These are phyloP conservation scores for Callipepla californica DNA, from an alignment of 2,113 vertebrate species.

Conservation along the genomic window DNA sequence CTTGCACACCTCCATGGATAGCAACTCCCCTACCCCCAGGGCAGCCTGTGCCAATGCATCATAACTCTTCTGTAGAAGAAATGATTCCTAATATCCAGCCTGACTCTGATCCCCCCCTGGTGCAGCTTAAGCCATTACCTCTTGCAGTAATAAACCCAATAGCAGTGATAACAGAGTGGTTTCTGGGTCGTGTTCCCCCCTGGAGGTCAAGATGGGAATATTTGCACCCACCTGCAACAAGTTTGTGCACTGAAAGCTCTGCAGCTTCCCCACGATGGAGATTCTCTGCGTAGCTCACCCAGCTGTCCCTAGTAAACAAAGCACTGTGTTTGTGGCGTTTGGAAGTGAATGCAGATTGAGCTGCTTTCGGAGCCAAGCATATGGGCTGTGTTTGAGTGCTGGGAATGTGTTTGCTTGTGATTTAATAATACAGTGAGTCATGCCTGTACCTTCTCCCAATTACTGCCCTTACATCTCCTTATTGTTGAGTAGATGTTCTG, in stretches of 20 bases:
- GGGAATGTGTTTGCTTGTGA: not conserved
- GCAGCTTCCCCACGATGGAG: not conserved
- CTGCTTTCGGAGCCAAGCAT: not conserved
- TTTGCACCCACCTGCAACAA: not conserved
- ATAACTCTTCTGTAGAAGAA: too few species aligned
- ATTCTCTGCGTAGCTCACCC: not conserved
- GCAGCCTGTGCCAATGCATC: too few species aligned
- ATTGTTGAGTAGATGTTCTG: not conserved
- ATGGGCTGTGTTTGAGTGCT: constrained; percentile 7
- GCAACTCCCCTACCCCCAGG: too few species aligned
- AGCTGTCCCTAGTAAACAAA: constrained; percentile 30
- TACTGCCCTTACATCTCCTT: not conserved
- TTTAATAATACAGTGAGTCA: constrained; percentile 1
- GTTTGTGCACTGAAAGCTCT: not conserved
- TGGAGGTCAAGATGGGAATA: not conserved
- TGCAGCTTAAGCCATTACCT: too few species aligned
- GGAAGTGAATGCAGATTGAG: not conserved
- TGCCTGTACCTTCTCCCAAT: not conserved
- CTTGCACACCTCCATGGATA: too few species aligned
- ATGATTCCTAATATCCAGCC: too few species aligned
- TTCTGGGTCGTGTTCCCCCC: not conserved
- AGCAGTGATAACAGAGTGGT: not conserved
- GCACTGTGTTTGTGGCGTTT: not conserved
- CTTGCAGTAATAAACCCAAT: too few species aligned
- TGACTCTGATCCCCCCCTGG: too few species aligned